Evolutionary conservation across 2,888 invertebrate genomes (phyloP).

Genomic region (Cetonia aurata): DNA sequence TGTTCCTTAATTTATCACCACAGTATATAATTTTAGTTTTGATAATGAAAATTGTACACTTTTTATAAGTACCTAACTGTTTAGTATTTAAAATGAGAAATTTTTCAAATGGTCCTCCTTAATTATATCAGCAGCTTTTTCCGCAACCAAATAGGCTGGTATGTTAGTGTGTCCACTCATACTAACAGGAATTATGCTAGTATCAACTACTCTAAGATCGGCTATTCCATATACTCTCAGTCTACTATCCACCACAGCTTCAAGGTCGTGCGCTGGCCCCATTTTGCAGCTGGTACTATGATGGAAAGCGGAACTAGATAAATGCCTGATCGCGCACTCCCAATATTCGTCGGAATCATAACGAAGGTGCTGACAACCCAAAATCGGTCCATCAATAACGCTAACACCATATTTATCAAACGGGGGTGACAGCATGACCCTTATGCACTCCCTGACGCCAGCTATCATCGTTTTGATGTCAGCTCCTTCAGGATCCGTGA

Average conservation of each 20-base stretch:
- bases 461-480: slow-evolving; percentile 62
- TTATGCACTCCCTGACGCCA: slow-evolving; percentile 63
- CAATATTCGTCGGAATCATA: slow-evolving; percentile 69
- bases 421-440: slow-evolving; percentile 67
- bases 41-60: too few relatives aligned
- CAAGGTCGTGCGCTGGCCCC: slow-evolving; percentile 68
- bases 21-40: too few relatives aligned
- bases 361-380: slow-evolving; percentile 66
- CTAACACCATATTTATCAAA: slow-evolving; percentile 66
- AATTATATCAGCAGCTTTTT: slow-evolving; percentile 70
- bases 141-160: slow-evolving; percentile 70
- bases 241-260: slow-evolving; percentile 71
- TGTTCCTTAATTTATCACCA: too few relatives aligned
- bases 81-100: too few relatives aligned
- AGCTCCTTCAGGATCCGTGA: slow-evolving; percentile 71
- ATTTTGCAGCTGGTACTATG: slow-evolving; percentile 71
- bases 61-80: too few relatives aligned
- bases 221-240: slow-evolving; percentile 69
- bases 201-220: slow-evolving; percentile 70
- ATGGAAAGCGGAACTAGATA: slow-evolving; percentile 68
- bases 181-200: slow-evolving; percentile 70
- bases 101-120: slow-evolving; percentile 67
- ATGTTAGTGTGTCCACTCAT: slow-evolving; percentile 70
- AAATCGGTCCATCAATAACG: slow-evolving; percentile 65
- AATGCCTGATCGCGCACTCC: slow-evolving; percentile 67